Base-by-base conservation (phyloP, 2,888 invertebrate species). In the Epirrhoe alternata region DNA sequence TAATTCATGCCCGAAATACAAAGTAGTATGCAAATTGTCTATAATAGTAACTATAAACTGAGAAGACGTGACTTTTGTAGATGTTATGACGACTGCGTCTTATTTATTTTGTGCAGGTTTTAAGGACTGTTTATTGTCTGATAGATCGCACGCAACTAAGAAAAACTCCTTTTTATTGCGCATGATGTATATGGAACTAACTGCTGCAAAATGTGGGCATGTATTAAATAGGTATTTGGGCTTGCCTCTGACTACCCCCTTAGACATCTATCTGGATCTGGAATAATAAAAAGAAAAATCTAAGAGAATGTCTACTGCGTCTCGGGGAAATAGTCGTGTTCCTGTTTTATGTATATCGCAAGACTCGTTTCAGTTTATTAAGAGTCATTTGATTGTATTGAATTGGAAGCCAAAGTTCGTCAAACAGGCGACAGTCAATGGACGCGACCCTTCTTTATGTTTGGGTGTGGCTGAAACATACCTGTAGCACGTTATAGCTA, bases 401-500 rank as follows among this genome's bases (percentile, higher is more conserved):
- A 2, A 2, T 24, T 24, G 24, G 24, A 24, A 24, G 24, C 24
- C 24, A 24, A 24, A 3, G 24, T 24, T n/a, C n/a, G n/a, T n/a
- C n/a, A 70, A 72, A 63, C 68, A 65, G 64, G 71, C 71, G 67
- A 63, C 62, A 69, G 69, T 64, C 71, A 65, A 70, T 71, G 60
- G 59, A 66, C 66, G 70, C 66, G 70, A 64, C 72, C 70, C 70
- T 57, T 66, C 55, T 71, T 71, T 72, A 67, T 68, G 65, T 68
- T 14, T 65, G 68, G 69, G 74, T 60, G 70, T 72, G 72, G 69
- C 64, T 62, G 55, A 67, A 68, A 72, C 62, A 68, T 65, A 31
- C 35, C 35, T 55, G 68, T 65, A 62, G 50, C 65, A 66, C 53
- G 63, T n/a, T n/a, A 67, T 33, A 70, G 24, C 10, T 12, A 42